phyloP scores from a whole-genome alignment of 1,140 invertebrate genomes.

The Drosophila truncata region DNA sequence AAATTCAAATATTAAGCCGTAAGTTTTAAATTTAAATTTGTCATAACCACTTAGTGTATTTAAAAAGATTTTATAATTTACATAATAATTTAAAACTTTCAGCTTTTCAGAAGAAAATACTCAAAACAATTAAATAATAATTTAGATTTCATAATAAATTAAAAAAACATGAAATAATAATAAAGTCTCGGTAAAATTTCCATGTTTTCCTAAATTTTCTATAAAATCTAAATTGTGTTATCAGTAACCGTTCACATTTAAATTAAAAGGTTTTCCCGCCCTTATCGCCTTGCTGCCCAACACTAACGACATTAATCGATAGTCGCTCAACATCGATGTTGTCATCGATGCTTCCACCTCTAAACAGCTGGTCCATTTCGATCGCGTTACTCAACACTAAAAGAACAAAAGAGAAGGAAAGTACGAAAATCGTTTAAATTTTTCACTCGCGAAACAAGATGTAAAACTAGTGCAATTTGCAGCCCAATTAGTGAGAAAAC shows the following conservation, averaged over 20 bases:
- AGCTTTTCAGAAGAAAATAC: too few species aligned
- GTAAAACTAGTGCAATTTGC: conserved; percentile 19
- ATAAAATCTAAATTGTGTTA: background rate
- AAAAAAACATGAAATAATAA: background rate
- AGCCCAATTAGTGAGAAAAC: conserved; percentile 28
- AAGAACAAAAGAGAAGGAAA: conserved; percentile 19
- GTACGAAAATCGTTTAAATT: conserved; percentile 13
- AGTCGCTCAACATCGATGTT: background rate
- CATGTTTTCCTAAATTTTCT: background rate
- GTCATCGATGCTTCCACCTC: background rate
- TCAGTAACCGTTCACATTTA: background rate
- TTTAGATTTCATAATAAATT: too few species aligned
- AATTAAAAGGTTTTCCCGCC: background rate
- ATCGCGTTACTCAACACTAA: conserved; percentile 7
- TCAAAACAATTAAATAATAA: too few species aligned
- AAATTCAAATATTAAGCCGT: background rate
- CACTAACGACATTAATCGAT: background rate
- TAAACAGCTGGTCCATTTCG: conserved; percentile 9
- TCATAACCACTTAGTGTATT: too few species aligned
- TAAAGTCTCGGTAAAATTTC: too few species aligned
- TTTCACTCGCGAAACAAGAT: conserved; percentile 25
- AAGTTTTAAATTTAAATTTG: background rate
- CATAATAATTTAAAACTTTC: too few species aligned
- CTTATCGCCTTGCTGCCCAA: background rate
- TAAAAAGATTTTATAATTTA: too few species aligned